Conservation (phyloP, 2,113 vertebrate species). For the Pteronura brasiliensis region DNA sequence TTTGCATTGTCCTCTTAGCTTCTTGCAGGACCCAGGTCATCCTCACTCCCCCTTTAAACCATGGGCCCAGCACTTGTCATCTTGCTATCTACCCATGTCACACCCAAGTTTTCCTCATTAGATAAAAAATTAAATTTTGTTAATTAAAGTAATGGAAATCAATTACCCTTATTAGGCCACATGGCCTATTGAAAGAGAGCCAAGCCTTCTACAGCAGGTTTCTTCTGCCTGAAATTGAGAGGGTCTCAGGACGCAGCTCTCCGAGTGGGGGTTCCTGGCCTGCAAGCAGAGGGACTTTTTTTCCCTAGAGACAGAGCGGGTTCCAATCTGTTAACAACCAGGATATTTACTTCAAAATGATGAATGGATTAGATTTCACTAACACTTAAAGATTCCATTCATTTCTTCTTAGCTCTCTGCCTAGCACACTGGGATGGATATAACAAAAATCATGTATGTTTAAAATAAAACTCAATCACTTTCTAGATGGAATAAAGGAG, state of each 20-base stretch:
- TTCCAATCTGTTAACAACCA: slow-evolving; percentile 66
- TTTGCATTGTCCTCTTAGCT: neutral
- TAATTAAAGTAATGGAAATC: slow-evolving; percentile 88
- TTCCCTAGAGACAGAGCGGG: slow-evolving; percentile 14
- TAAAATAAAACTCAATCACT: slow-evolving; percentile 73
- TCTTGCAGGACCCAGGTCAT: neutral
- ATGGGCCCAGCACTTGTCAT: slow-evolving; percentile 35
- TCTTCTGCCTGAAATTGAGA: neutral
- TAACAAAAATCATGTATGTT: slow-evolving; percentile 49
- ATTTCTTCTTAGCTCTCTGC: slow-evolving; percentile 42
- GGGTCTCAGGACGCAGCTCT: neutral
- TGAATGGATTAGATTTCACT: slow-evolving; percentile 75
- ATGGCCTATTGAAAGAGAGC: slow-evolving; percentile 76
- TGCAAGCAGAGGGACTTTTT: neutral
- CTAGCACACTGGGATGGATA: slow-evolving; percentile 43
- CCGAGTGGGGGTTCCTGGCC: neutral
- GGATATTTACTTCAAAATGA: slow-evolving; percentile 63
- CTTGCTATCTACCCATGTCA: slow-evolving; percentile 74
- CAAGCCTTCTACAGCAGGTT: slow-evolving; percentile 46
- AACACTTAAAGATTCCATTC: slow-evolving; percentile 75
- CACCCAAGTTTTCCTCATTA: slow-evolving; percentile 79
- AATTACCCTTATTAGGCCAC: slow-evolving; percentile 84
- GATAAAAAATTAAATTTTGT: slow-evolving; percentile 83
- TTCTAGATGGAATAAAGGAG: slow-evolving; percentile 57
- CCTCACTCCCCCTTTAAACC: neutral